phyloP scores from a whole-genome alignment of 2,113 vertebrate species.

The Percopsis transmontana region DNA sequence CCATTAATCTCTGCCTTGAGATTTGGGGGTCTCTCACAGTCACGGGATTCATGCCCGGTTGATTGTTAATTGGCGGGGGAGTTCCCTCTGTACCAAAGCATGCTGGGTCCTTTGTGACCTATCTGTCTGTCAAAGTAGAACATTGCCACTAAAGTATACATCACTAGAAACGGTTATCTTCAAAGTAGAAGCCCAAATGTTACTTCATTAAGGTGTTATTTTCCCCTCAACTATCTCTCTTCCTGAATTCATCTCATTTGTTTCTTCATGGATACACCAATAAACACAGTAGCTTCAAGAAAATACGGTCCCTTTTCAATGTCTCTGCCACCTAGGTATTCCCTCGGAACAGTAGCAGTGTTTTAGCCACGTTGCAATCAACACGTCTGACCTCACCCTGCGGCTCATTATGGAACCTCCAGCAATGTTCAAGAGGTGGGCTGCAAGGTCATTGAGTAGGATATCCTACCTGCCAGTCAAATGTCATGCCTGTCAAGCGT shows the following conservation, averaged over 20 bases:
- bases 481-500: slow-evolving; percentile 61
- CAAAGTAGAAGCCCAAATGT: too few relatives aligned
- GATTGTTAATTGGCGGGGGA: slow-evolving; percentile 51
- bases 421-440: slow-evolving; percentile 47
- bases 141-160: slow-evolving; percentile 16
- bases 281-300: neutral
- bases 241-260: neutral
- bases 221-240: neutral
- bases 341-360: slow-evolving; percentile 25
- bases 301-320: slow-evolving; percentile 1
- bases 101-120: slow-evolving; percentile 34
- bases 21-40: slow-evolving; percentile 33
- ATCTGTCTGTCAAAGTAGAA: slow-evolving; percentile 28
- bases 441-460: slow-evolving; percentile 61
- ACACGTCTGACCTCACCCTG: slow-evolving; percentile 46
- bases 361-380: slow-evolving; percentile 44
- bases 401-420: slow-evolving; percentile 56
- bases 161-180: slow-evolving; percentile 21
- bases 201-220: too few relatives aligned
- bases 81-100: slow-evolving; percentile 35
- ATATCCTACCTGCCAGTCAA: slow-evolving; percentile 76
- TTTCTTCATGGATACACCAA: neutral
- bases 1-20: slow-evolving; percentile 46
- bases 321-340: slow-evolving; percentile 47
- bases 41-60: slow-evolving; percentile 47